Percentiles rank a stretch among this genome's conserved stretches.
phyloP scores from a whole-genome alignment of 2,888 invertebrate species.

The Temnothorax unifasciatus region DNA sequence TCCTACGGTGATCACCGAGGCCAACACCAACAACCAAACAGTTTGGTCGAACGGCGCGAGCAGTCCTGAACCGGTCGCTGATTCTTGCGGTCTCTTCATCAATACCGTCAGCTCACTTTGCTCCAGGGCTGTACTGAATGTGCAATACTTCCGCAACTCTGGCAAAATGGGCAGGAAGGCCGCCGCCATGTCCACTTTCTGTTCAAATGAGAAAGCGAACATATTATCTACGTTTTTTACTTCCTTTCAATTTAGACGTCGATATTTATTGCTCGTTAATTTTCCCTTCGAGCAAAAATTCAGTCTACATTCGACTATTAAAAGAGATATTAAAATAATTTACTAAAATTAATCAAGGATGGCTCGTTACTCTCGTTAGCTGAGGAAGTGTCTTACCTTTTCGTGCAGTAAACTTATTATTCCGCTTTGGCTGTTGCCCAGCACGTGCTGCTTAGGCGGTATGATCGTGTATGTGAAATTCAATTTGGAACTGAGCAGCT shows the following conservation, averaged over 20 bases:
- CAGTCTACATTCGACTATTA: neutral
- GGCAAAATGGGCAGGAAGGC: constrained; percentile 92
- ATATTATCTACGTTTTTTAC: constrained; percentile 3
- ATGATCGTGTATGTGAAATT: constrained; percentile 92
- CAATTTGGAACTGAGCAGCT: constrained; percentile 90
- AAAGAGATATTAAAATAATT: neutral
- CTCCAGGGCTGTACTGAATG: constrained; percentile 90
- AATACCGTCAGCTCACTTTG: constrained; percentile 93
- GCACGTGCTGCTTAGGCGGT: constrained; percentile 88
- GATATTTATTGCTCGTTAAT: neutral
- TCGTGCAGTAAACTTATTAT: constrained; percentile 89
- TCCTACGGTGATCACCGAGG: constrained; percentile 91
- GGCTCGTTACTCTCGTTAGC: neutral
- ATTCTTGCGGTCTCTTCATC: constrained; percentile 93
- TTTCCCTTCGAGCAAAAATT: neutral
- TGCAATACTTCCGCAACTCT: constrained; percentile 86
- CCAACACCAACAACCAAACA: constrained; percentile 92
- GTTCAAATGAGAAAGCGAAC: constrained; percentile 45
- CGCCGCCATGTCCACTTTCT: constrained; percentile 93
- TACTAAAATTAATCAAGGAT: neutral
- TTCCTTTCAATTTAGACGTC: neutral
- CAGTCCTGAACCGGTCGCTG: constrained; percentile 94
- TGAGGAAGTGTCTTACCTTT: constrained; percentile 86
- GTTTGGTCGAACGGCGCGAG: constrained; percentile 92
- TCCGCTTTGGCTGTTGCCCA: constrained; percentile 88